Conservation (phyloP, 2,113 vertebrate species). For the Apodemus sylvaticus region DNA sequence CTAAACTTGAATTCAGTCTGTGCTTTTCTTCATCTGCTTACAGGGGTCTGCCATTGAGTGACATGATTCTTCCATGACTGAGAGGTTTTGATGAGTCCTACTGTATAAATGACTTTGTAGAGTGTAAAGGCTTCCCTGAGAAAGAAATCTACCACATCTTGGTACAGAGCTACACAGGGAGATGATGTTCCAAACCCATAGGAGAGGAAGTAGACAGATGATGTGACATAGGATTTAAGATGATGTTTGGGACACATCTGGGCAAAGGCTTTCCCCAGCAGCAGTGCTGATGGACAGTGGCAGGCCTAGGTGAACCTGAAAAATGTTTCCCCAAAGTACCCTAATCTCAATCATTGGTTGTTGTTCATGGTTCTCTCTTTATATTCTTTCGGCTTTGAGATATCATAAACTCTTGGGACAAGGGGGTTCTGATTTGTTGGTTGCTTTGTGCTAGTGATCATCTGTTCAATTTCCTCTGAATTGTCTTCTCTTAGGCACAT, state of each 20-base stretch:
- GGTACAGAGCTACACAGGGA: no score
- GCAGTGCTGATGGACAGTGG: no score
- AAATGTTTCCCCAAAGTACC: not conserved
- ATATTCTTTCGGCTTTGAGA: not conserved
- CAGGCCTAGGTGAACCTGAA: not conserved
- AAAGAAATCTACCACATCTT: not conserved
- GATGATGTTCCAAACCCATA: not conserved
- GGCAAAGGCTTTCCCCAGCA: not conserved
- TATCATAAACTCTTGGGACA: not conserved
- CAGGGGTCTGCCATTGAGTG: not conserved
- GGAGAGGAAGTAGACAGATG: not conserved
- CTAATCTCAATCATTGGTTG: not conserved
- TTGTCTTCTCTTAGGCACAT: not conserved
- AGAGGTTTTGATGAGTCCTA: not conserved
- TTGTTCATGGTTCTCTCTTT: not conserved
- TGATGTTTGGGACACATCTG: not conserved
- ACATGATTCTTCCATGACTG: not conserved
- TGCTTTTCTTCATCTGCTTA: not conserved
- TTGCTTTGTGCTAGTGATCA: not conserved
- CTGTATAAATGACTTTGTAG: not conserved
- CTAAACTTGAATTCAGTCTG: not conserved
- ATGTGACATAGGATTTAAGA: not conserved
- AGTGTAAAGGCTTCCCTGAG: not conserved
- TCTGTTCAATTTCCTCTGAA: constrained; percentile 27
- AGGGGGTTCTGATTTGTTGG: not conserved